Percentiles rank a stretch among this genome's conserved stretches.
phyloP scores from a whole-genome alignment of 1,140 invertebrate genomes.

The Drosophila paulistorum region DNA sequence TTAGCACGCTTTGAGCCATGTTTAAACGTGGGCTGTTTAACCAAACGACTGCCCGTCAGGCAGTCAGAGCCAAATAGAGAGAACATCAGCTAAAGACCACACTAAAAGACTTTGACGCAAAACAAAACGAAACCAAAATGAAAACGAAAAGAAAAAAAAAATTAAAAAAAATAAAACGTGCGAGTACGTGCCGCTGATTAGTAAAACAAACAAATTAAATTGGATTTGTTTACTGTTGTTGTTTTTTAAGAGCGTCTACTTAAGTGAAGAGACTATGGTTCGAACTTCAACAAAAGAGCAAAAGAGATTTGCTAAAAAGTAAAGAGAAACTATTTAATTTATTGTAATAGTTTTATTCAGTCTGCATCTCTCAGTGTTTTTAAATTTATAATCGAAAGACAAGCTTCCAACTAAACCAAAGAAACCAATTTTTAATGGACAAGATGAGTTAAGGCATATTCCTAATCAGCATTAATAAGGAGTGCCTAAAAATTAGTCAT shows the following conservation, averaged over 20 bases:
- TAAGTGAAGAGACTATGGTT: not conserved
- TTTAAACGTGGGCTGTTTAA: slow-evolving; percentile 75
- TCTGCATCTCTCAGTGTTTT: too few relatives aligned
- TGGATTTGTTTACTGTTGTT: slow-evolving; percentile 43
- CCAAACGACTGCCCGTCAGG: slow-evolving; percentile 54
- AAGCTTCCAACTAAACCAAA: too few relatives aligned
- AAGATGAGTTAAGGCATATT: too few relatives aligned
- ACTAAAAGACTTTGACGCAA: slow-evolving; percentile 68
- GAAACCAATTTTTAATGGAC: too few relatives aligned
- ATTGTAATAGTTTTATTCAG: too few relatives aligned
- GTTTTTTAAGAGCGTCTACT: slow-evolving; percentile 28
- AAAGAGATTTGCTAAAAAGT: slow-evolving; percentile 34
- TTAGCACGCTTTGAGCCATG: slow-evolving; percentile 76
- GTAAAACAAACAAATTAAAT: slow-evolving; percentile 78
- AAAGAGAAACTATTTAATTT: slow-evolving; percentile 27
- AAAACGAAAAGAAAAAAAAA: slow-evolving; percentile 1
- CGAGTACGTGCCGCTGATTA: slow-evolving; percentile 74
- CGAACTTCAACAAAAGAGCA: slow-evolving; percentile 26
- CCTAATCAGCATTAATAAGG: too few relatives aligned
- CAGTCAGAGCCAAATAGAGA: slow-evolving; percentile 34
- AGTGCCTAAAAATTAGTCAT: too few relatives aligned
- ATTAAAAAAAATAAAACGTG: slow-evolving; percentile 46
- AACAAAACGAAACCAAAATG: slow-evolving; percentile 1
- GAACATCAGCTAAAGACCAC: slow-evolving; percentile 57
- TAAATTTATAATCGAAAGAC: too few relatives aligned